Base-by-base conservation (phyloP, 2,888 invertebrate genomes). In the Euspilapteryx auroguttella region DNA sequence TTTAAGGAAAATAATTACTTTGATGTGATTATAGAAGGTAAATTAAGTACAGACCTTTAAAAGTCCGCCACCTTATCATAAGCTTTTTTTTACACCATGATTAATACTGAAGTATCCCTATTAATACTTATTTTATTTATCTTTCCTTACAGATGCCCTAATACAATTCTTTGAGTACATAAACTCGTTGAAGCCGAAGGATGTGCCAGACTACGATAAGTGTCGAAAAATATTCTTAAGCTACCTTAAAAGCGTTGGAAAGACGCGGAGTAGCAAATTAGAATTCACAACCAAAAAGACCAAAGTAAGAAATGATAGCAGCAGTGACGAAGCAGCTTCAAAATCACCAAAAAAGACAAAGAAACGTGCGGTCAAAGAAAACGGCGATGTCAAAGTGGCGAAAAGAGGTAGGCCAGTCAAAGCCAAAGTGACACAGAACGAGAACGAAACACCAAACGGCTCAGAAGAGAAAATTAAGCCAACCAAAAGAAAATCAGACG, bases 131-230 rank as follows among this genome's bases (percentile, higher is more conserved):
- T n/a, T n/a, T n/a, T n/a, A n/a, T n/a, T n/a, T n/a, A n/a, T 17
- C 17, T 6, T 17, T 6, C 17, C 5, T 79, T 78, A 32, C 63
- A 85, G 85, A 63, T 28, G 77, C 81, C 11, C 53, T 89, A 1
- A 56, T 66, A 8, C 79, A 83, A 28, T 89, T 80, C 45, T 78
- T 91, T 41, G 80, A 82, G 34, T 83, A 87, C 46, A 78, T 90
- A 3, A 71, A 79, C 26, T 75, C 79, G 21, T 40, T 93, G 42
- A 75, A 85, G 36, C 87, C 86, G 39, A 81, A 87, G 42, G 82
- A 85, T 11, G 59, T 57, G 9, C 90, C 92, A 0, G 82, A 92
- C 50, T 93, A 92, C 49, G 64, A 79, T 1, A 83, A 85, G 50
- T 84, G 87, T 36, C 77, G 81, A 10, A 77, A 81, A 34, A 62